Percentiles rank a stretch among this genome's conserved stretches.
Conservation (phyloP, 2,888 invertebrate species). For the Eilema sororculum region DNA sequence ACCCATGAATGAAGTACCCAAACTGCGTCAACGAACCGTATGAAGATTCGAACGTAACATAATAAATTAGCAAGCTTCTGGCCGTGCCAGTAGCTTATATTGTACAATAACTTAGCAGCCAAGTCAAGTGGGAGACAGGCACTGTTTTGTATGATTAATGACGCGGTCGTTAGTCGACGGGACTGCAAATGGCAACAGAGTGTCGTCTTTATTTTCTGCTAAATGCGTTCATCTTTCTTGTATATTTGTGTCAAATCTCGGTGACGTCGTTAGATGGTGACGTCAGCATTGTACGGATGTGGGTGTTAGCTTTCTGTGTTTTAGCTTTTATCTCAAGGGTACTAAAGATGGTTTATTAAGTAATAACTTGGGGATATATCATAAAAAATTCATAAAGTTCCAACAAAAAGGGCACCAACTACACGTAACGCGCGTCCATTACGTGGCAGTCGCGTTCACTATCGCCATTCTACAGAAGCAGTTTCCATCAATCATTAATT, state of each 20-base stretch:
- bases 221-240: conserved; percentile 66
- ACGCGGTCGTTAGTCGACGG: conserved; percentile 67
- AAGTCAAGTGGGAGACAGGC: conserved; percentile 67
- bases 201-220: conserved; percentile 72
- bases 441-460: too few species aligned
- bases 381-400: neutral
- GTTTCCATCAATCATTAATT: too few species aligned
- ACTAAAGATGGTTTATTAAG: neutral
- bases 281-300: conserved; percentile 34
- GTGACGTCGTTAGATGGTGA: conserved; percentile 50
- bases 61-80: conserved; percentile 52
- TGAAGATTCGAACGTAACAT: conserved; percentile 30
- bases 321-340: conserved; percentile 35
- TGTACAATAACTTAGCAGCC: conserved; percentile 57
- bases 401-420: neutral
- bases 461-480: too few species aligned
- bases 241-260: conserved; percentile 53
- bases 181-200: conserved; percentile 72
- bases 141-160: conserved; percentile 78
- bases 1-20: neutral
- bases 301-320: conserved; percentile 23
- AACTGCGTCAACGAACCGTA: neutral
- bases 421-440: too few species aligned
- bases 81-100: conserved; percentile 51
- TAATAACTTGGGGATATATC: neutral